Base-by-base conservation (phyloP, 2,113 vertebrate species). In the Semnornis frantzii region DNA sequence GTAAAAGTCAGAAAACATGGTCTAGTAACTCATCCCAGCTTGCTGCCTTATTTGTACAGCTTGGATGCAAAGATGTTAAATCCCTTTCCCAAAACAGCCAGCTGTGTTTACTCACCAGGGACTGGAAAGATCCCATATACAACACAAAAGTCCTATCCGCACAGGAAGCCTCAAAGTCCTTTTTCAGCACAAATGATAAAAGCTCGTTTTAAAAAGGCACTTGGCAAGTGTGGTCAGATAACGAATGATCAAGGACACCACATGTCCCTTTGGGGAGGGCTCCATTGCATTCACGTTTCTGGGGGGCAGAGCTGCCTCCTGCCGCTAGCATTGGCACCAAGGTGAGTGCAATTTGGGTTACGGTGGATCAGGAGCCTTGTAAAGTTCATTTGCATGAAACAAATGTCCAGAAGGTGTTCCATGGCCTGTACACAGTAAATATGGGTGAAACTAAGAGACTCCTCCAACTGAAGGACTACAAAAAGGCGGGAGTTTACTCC, bases 71-170 rank as follows among this genome's bases (percentile, higher is more conserved):
- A 96, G 79, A 95, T 57, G 65, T 85, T 77, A 82, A 89, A 66
- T 60, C 63, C 4, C 3, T 79, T 87, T 84, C 80, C 87, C 82
- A 92, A 81, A 93, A 80, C 88, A 23, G 79, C 48, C 94, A 95
- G 83, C 96, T 95, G 89, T 92, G 91, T 96, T 96, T 97, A 97
- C 87, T 87, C 91, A 82, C 63, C 9, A 73, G 73, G 46, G 93
- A 94, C 83, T 81, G 55, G 57, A 85, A 92, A 96, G 91, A 83
- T 87, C 86, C 44, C 66, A 30, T 8, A 50, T 65, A 69, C 79
- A 83, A 57, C 80, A 88, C 60, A 34, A 44, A 87, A 89, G 52
- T 74, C 57, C 80, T 87, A 62, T 91, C 79, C 75, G 91, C 82
- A 94, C 92, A 93, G 87, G 89, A 93, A 97, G 89, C 66, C 65